These are phyloP conservation scores for Drosophila navojoa DNA, from an alignment of 1,140 invertebrate species.

Conservation along the genomic window DNA sequence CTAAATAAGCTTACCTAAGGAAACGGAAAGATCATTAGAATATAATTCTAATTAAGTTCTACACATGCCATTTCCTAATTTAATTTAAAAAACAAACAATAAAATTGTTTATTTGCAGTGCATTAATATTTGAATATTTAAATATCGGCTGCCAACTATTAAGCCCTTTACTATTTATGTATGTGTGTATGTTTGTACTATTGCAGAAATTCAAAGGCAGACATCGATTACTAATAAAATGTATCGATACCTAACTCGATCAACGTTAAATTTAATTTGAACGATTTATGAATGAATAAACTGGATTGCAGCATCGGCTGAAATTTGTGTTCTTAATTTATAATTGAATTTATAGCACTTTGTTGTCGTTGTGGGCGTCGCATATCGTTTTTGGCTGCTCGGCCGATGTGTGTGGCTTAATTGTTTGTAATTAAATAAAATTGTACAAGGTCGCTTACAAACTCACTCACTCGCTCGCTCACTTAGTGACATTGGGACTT, in stretches of 20 bases:
- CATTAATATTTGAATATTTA: too few species aligned
- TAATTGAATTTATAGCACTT: constrained; percentile 40
- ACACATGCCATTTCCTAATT: too few species aligned
- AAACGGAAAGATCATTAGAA: too few species aligned
- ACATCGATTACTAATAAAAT: neutral
- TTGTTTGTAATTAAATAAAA: constrained; percentile 83
- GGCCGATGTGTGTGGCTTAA: constrained; percentile 54
- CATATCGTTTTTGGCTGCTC: constrained; percentile 47
- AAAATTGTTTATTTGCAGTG: too few species aligned
- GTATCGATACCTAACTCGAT: constrained; percentile 2
- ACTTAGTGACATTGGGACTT: constrained; percentile 24
- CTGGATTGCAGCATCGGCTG: constrained; percentile 13
- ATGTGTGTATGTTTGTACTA: too few species aligned
- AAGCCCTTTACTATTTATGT: too few species aligned
- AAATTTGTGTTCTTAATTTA: constrained; percentile 25
- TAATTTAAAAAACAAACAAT: too few species aligned
- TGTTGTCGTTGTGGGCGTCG: constrained; percentile 45
- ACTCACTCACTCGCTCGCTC: constrained; percentile 21
- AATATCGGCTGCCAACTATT: too few species aligned
- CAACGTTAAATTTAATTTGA: neutral
- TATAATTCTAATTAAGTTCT: too few species aligned
- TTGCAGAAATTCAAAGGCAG: neutral
- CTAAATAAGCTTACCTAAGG: too few species aligned
- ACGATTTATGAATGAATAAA: constrained; percentile 15
- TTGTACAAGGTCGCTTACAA: constrained; percentile 77